Conservation (phyloP, 1,140 invertebrate genomes). For the Eurosta solidaginis region DNA sequence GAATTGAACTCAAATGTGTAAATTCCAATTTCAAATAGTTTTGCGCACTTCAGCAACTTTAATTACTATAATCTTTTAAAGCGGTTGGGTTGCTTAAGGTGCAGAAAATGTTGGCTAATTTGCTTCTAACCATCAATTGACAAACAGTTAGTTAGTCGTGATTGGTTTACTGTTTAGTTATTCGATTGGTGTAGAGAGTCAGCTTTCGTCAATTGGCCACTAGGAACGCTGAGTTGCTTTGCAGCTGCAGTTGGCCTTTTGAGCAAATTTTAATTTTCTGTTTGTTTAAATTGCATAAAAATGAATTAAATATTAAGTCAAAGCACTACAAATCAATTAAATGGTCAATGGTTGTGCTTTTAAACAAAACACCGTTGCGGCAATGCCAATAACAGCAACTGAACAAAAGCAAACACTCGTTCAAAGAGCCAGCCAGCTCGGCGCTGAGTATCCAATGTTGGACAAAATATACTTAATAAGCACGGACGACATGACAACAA, state of each 20-base stretch:
- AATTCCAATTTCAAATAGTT: not conserved
- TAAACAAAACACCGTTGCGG: not conserved
- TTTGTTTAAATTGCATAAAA: not conserved
- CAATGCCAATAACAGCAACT: not conserved
- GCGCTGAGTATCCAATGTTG: not conserved
- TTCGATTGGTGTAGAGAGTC: not conserved
- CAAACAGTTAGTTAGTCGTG: not conserved
- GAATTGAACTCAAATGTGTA: not conserved
- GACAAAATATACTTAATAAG: not conserved
- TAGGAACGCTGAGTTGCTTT: not conserved
- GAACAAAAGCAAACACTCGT: not conserved
- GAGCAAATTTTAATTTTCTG: not conserved
- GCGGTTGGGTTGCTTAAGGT: not conserved
- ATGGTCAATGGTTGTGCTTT: conserved; percentile 2
- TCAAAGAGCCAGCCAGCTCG: not conserved
- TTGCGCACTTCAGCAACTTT: not conserved
- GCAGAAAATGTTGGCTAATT: not conserved
- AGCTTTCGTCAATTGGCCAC: not conserved
- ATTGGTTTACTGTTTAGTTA: not conserved
- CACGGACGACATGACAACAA: not conserved
- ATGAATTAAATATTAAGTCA: not conserved
- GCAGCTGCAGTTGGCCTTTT: not conserved
- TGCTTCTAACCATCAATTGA: not conserved
- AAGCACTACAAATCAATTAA: conserved; percentile 11
- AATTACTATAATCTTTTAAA: conserved; percentile 17